Percentiles rank a stretch among this genome's conserved stretches.
Conservation (phyloP, 2,113 vertebrate genomes). For the Dicentrarchus labrax region DNA sequence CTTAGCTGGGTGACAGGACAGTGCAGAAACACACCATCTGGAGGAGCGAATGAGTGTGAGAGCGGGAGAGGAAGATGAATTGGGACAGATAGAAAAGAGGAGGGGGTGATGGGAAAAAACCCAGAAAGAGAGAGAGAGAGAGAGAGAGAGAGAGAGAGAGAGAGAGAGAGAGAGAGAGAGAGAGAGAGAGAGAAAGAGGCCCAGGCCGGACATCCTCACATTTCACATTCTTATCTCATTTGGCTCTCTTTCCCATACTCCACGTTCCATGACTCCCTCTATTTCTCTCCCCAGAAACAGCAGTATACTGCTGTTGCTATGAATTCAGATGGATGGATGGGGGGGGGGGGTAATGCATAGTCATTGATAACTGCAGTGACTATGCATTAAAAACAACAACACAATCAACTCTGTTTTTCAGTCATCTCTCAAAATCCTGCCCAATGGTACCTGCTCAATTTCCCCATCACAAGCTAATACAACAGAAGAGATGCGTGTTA, state of each 20-base stretch:
- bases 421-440: not conserved
- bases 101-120: constrained; percentile 5
- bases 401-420: not conserved
- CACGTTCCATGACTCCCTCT: constrained; percentile 45
- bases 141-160: too few species aligned
- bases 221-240: constrained; percentile 72
- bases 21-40: constrained; percentile 71
- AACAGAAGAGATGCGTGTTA: not conserved
- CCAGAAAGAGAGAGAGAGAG: not conserved
- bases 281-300: constrained; percentile 42
- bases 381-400: constrained; percentile 11
- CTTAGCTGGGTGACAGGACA: constrained; percentile 50
- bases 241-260: constrained; percentile 50
- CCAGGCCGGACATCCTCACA: constrained; percentile 61
- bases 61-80: constrained; percentile 38
- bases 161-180: too few species aligned
- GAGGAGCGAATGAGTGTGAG: constrained; percentile 34
- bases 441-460: not conserved
- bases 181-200: constrained; percentile 27
- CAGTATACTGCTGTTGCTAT: constrained; percentile 11
- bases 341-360: not conserved
- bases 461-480: not conserved
- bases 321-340: constrained; percentile 15
- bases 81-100: constrained; percentile 34
- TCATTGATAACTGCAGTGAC: not conserved